Base-by-base conservation (phyloP, 2,888 invertebrate genomes). In the Meteorus cinctellus region DNA sequence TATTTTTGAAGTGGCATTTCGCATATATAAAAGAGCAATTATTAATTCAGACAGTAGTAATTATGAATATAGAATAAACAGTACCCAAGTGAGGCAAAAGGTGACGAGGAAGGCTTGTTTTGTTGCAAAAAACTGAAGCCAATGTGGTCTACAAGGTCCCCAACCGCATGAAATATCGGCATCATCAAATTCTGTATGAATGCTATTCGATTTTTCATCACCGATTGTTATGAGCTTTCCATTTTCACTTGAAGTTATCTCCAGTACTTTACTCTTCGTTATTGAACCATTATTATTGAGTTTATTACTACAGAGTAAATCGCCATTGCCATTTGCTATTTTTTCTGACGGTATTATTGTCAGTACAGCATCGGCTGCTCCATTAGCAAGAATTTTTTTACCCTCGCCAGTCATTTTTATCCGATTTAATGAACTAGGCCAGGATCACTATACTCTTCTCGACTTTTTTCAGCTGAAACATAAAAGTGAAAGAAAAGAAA, bases 51-150 rank as follows among this genome's bases (percentile, higher is more conserved):
- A 24, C 16, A 29, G 48, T 6, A 12, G 36, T 34, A n/a, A 68
- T 29, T 48, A 24, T 36, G 4, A 19, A 34, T 4, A 74, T 63
- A 34, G 24, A 62, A 24, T 16, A 29, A 41, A 66, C 82, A 84
- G 79, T 74, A 96, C 95, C 94, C 96, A 96, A 72, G 96, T 96
- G 84, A 96, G 92, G 85, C 96, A 94, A 90, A 97, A 97, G 68
- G 96, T 95, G 86, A 95, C 93, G 91, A 97, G 93, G 90, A 97
- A 97, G 78, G 95, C 94, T 87, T 96, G 95, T 82, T 97, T 97
- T 77, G 96, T 96, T 77, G 96, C 96, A 86, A 97, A 95, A 67
- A 92, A 92, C 83, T 96, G 95, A 76, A 94, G 91, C 93, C 94
- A 95, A 72, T 91, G 90, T 0, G 97, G 96, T 79, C 94, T 92